Evolutionary conservation across 2,888 invertebrate species (phyloP), one percentile per base, ranked within the genome.

Genomic region (Pemphredon lugubris): DNA sequence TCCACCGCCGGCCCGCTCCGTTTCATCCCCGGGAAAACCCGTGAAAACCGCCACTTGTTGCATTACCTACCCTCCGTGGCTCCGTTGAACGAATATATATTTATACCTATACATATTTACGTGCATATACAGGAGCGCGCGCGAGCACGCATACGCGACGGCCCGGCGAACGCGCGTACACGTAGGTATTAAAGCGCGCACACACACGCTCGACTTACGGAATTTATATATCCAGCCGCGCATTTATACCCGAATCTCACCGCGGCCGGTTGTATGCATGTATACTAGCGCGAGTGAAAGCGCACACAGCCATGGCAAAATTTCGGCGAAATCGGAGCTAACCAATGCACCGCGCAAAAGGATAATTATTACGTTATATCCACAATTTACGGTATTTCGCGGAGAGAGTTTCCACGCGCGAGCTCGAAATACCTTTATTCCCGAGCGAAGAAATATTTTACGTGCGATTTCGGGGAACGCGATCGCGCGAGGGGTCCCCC

Each of bases 1-100:
- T 81, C 77, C 74, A 77, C 73, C 79, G 51, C 57, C 79, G 77
- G 79, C 75, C 72, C 79, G 77, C 69, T 80, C 82, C 86, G 85
- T 86, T 88, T 88, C 87, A 86, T 86, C 84, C 86, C 85, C 81
- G 84, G 87, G 87, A 89, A 89, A 89, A 89, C 84, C 88, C 87
- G 88, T 88, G 89, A 89, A 89, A 89, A 89, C 88, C 86, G 84
- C 89, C 89, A 89, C 89, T 89, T 89, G 89, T 89, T 89, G 89
- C 89, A 77, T 84, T 84, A 86, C 83, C 84, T 81, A 80, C 73
- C 67, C 76, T 70, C 72, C 48, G 53, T 64, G 57, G 68, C 60
- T 47, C 60, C 59, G 37, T 60, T 61, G 32, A 53, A 77, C 73
- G 69, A 77, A 77, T 79, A 79, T 66, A 63, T 70, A 69, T 70